These are phyloP conservation scores for Agrenia bidenticulata DNA, from an alignment of 2,888 invertebrate genomes.

Conservation along the genomic window DNA sequence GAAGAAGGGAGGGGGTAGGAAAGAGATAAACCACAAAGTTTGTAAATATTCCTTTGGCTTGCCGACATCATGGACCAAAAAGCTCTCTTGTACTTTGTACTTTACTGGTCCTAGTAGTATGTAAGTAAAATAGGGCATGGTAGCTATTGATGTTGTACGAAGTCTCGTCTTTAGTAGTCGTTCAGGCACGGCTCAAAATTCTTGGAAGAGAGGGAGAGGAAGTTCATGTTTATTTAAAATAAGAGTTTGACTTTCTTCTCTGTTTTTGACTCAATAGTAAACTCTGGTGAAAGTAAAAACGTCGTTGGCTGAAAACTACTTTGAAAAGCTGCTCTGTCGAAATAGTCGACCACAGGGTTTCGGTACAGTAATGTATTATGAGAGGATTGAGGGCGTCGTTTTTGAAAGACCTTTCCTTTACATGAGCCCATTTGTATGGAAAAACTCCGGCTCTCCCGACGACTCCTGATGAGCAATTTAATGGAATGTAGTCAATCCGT, in stretches of 20 bases:
- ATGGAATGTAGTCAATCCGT: no score
- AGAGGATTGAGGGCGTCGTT: no score
- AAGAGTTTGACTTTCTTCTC: slow-evolving; percentile 24
- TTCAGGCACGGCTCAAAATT: slow-evolving; percentile 29
- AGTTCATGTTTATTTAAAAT: slow-evolving; percentile 34
- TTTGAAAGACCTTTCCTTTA: no score
- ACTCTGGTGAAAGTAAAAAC: not conserved
- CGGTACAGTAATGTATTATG: no score
- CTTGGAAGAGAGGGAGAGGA: slow-evolving; percentile 43
- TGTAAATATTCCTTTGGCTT: slow-evolving; percentile 23
- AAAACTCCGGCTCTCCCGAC: no score
- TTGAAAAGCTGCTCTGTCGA: no score
- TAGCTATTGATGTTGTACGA: not conserved
- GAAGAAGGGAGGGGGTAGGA: slow-evolving; percentile 22
- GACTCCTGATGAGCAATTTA: no score
- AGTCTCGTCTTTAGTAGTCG: not conserved
- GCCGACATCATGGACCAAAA: slow-evolving; percentile 9
- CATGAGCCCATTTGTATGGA: no score
- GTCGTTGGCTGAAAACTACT: no score
- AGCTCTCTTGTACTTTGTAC: not conserved
- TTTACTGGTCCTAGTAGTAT: slow-evolving; percentile 7
- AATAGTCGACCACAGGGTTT: no score
- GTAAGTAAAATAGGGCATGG: not conserved
- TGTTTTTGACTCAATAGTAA: slow-evolving; percentile 18
- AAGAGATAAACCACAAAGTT: slow-evolving; percentile 34